Percentiles rank a stretch among this genome's conserved stretches.
phyloP scores from a whole-genome alignment of 2,888 invertebrate species.

The Cephus rjabovi region DNA sequence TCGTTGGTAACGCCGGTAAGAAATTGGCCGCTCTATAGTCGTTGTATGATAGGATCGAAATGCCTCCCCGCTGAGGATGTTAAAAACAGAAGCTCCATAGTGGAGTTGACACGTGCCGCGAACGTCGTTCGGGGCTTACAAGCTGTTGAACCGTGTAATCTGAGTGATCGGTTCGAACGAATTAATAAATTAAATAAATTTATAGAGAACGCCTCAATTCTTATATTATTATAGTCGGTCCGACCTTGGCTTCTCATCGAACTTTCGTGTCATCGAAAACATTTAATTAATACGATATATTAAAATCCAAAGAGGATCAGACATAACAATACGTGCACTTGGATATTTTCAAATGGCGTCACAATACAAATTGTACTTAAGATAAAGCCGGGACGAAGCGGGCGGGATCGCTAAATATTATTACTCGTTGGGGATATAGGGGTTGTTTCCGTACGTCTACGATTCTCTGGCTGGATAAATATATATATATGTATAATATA shows the following conservation, averaged over 20 bases:
- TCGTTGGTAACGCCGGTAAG: conserved; percentile 17
- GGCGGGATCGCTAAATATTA: not conserved
- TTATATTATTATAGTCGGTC: not conserved
- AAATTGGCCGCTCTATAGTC: conserved; percentile 31
- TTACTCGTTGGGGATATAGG: not conserved
- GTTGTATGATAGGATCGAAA: conserved; percentile 36
- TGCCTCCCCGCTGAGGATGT: conserved; percentile 47
- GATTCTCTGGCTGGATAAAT: not conserved
- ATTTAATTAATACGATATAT: not conserved
- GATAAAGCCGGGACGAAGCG: not conserved
- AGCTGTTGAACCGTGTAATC: conserved; percentile 61
- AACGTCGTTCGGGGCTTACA: conserved; percentile 52
- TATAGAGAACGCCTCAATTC: not conserved
- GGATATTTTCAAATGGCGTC: not conserved
- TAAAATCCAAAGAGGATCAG: not conserved
- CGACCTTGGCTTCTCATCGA: not conserved
- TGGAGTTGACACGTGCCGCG: conserved; percentile 51
- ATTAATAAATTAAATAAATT: conserved; percentile 41
- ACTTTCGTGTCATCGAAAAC: not conserved
- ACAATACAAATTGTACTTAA: not conserved
- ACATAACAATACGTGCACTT: not conserved
- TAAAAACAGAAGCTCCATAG: conserved; percentile 55
- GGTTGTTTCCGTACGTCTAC: not conserved
- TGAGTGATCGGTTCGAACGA: conserved; percentile 38
- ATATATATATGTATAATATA: not conserved